Evolutionary conservation across 1,140 invertebrate genomes (phyloP), one percentile per base, ranked within the genome.

Genomic region (Mylabris phalerata): DNA sequence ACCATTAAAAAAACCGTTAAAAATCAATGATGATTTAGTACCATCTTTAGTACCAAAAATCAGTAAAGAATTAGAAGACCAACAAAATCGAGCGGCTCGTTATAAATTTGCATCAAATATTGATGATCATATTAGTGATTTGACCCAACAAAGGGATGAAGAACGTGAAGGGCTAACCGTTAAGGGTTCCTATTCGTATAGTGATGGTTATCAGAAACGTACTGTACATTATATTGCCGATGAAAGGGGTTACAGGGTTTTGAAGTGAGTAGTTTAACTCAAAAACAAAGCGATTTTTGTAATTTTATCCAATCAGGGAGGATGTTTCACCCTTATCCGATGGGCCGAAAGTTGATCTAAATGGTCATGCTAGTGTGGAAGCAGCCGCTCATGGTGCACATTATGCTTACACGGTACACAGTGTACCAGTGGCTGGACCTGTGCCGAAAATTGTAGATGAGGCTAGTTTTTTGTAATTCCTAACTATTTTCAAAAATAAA

Each of bases 161-260:
- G 67, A 67, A 3, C 73, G 81, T 32, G 75, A 82, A 13, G 75
- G 76, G 4, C 70, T 77, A n/a, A 75, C 75, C 27, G 72, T 78
- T 0, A 71, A 60, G 10, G 81, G 82, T 4, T 70, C 69, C 42
- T 83, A 83, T 63, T 76, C 76, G 19, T 84, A 82, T 67, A 75
- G 73, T 51, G 81, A 84, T 70, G 82, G 81, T 3, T 82, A 68
- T 60, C 76, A 77, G 57, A 68, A 69, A 52, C 72, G 79, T n/a
- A 80, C 71, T 5, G 77, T 81, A 0, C 68, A 78, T 48, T 83
- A 83, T 62, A 75, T 74, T 48, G 81, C 81, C 64, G 81, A 83
- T 67, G 75, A 82, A 65, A 75, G 80, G 55, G 81, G 81, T 55
- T 83, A 82, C 70, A 69, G 80, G 62, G 76, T 83, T 19, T 61